Evolutionary conservation across 2,888 invertebrate species (phyloP), one percentile per base, ranked within the genome.

Genomic region (Phasia obesa): DNA sequence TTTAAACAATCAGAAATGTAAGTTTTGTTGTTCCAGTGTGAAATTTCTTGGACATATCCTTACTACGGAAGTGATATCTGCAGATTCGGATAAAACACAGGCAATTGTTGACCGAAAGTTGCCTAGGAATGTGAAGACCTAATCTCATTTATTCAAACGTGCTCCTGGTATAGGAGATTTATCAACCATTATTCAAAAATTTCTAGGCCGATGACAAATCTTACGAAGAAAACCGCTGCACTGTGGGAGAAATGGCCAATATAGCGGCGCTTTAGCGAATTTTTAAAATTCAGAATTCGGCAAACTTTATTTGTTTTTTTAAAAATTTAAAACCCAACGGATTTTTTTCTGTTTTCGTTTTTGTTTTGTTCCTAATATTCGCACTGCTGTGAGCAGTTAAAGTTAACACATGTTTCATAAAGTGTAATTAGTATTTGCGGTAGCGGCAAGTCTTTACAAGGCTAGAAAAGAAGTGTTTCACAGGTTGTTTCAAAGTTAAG

Each of bases 1-100:
- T 7, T 38, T 69, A 3, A 76, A 76, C 27, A 57, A 31, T 17
- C 17, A 6, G 0, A 67, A 73, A 67, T 79, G 67, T 53, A 49
- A 7, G 19, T 78, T 64, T 51, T 65, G 49, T 35, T 80, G 76
- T 23, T 38, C 55, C 9, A 53, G 42, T 5, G 49, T 84, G 2
- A 71, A 69, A 62, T 84, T 71, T 49, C 51, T 79, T 19, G 83
- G 71, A 5, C 78, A 83, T 59, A 19, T 79, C 1, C 51, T 83
- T 19, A 83, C 57, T 2, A 44, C 53, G 15, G 47, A 47, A 7
- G 75, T 69, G 2, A 69, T 82, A 57, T 13, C 65, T 19, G 70
- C 70, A 3, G 74, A 78, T 51, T 64, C 74, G 4, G 38, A 35
- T 15, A 82, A 81, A 51, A 62, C 64, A 1, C 11, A 31, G 5